These are phyloP conservation scores for Siniperca undulata DNA, from an alignment of 2,797 vertebrate genomes.

Conservation along the genomic window DNA sequence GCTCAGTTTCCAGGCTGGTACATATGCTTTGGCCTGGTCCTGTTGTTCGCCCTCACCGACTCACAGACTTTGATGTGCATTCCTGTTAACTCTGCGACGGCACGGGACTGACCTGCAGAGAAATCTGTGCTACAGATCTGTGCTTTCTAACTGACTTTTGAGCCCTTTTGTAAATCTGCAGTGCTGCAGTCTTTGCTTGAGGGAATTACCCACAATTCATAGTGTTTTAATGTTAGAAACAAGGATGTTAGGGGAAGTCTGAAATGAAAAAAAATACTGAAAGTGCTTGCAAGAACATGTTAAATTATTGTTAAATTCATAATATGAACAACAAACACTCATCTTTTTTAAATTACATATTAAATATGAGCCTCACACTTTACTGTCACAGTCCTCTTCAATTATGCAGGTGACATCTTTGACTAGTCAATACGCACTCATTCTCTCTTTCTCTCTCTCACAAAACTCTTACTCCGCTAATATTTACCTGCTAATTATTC, in stretches of 20 bases:
- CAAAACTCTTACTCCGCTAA: background rate
- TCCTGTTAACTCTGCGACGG: slow-evolving; percentile 10
- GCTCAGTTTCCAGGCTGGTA: background rate
- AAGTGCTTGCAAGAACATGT: background rate
- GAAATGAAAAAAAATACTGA: background rate
- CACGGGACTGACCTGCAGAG: slow-evolving; percentile 35
- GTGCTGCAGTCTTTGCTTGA: slow-evolving; percentile 19
- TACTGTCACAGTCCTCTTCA: background rate
- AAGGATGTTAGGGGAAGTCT: slow-evolving; percentile 1
- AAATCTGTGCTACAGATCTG: slow-evolving; percentile 22
- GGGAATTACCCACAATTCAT: slow-evolving; percentile 41
- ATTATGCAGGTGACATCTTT: background rate
- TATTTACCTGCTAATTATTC: slow-evolving; percentile 29
- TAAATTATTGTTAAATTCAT: background rate
- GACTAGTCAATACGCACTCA: background rate
- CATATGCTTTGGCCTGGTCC: background rate
- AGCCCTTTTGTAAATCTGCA: slow-evolving; percentile 33
- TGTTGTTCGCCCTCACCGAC: background rate
- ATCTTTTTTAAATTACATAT: background rate
- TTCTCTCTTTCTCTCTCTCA: background rate
- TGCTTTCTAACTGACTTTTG: slow-evolving; percentile 19
- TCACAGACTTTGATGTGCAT: slow-evolving; percentile 30
- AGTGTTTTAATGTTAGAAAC: slow-evolving; percentile 15
- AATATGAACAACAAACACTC: background rate
- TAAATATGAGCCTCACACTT: background rate